These are phyloP conservation scores for Saimiri boliviensis DNA, from an alignment of 2,113 vertebrate species.

Conservation along the genomic window DNA sequence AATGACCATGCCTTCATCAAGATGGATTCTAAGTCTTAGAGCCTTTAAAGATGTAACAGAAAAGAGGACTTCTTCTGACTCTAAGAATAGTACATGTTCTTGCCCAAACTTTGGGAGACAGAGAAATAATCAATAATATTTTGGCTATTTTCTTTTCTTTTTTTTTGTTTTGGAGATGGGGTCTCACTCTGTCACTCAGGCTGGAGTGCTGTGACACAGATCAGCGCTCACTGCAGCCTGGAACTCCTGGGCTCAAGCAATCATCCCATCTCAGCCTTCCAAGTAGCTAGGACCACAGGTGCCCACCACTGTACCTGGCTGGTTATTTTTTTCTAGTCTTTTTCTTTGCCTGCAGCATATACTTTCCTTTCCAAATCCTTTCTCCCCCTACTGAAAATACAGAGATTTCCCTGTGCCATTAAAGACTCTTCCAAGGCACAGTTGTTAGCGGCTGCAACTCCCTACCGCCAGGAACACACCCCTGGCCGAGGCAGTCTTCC, in stretches of 20 bases:
- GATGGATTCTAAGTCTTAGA: neutral
- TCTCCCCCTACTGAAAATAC: neutral
- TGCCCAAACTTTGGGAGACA: neutral
- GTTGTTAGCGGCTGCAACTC: neutral
- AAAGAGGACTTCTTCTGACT: neutral
- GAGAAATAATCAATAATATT: neutral
- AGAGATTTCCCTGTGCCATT: neutral
- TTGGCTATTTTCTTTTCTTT: constrained; percentile 24
- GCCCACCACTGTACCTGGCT: too few relatives aligned
- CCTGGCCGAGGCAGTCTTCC: neutral
- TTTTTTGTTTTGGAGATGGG: neutral
- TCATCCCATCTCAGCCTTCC: too few relatives aligned
- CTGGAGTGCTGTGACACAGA: too few relatives aligned
- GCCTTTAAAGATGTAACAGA: neutral
- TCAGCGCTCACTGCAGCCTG: too few relatives aligned
- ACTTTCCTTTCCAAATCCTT: neutral
- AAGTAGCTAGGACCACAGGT: too few relatives aligned
- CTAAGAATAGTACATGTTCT: neutral
- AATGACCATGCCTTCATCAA: neutral
- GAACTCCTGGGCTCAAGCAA: too few relatives aligned
- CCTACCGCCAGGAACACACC: neutral
- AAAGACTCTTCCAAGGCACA: neutral
- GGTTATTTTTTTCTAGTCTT: constrained; percentile 23
- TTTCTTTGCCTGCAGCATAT: neutral
- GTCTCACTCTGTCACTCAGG: too few relatives aligned